Evolutionary conservation across 2,113 vertebrate species (phyloP).

Genomic region (Mormoops blainvillei): DNA sequence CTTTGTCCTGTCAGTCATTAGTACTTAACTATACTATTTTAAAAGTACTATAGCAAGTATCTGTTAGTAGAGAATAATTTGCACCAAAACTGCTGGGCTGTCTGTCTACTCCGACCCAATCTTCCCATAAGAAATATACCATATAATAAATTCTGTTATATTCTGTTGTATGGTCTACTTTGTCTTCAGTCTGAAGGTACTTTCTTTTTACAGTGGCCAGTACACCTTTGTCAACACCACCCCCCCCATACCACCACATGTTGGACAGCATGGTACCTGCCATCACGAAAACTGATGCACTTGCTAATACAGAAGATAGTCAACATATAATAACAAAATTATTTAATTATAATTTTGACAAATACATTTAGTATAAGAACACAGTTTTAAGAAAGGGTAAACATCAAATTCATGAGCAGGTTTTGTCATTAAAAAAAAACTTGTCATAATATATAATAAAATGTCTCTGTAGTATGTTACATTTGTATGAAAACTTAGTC

Average conservation of each 20-base stretch:
- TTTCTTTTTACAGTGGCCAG: not conserved
- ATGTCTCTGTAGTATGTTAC: not conserved
- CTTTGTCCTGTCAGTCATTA: not conserved
- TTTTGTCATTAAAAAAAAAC: not conserved
- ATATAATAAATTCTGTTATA: not conserved
- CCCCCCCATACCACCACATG: accelerated
- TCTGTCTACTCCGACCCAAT: not conserved
- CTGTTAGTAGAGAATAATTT: not conserved
- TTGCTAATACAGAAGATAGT: not conserved
- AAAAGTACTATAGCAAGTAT: not conserved
- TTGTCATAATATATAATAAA: not conserved
- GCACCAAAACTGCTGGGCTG: not conserved
- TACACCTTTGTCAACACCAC: too few species aligned
- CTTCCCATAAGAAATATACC: not conserved
- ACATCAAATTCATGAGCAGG: not conserved
- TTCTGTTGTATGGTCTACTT: not conserved
- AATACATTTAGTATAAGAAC: not conserved
- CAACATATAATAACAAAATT: not conserved
- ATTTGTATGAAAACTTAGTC: not conserved
- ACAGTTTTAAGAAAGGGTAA: not conserved
- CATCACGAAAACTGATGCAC: not conserved
- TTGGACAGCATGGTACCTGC: not conserved
- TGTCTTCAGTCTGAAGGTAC: not conserved
- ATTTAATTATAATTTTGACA: not conserved
- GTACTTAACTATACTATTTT: not conserved